Base-by-base conservation (phyloP, 2,888 invertebrate genomes). In the Petrophora chlorosata region DNA sequence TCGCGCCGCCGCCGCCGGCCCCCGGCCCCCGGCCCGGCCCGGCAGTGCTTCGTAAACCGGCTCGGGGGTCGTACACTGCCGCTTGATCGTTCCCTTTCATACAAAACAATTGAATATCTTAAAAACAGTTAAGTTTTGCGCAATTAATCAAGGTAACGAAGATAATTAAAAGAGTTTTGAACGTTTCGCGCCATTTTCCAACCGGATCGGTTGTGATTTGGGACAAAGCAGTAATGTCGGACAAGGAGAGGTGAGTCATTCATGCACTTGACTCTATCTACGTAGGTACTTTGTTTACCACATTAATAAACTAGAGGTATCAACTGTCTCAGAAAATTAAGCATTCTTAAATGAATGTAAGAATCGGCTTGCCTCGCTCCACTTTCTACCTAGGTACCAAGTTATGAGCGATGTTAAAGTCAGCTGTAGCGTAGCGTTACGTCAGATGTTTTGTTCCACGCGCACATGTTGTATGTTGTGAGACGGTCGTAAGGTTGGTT, bases 1-100 rank as follows among this genome's bases (percentile, higher is more conserved):
- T 16, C 55, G 59, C 40, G 5, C 30, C 3, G 35, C 40, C 51
- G 44, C 50, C 46, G 49, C 52, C 59, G 53, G 59, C 55, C 58
- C 55, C 61, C 61, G 46, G 29, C 49, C 52, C 56, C 59, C 55
- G 58, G 61, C 63, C 44, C 49, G n/a, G n/a, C 56, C 59, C 57
- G 63, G 61, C 76, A 75, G 76, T 77, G 57, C 63, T 59, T 59
- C 58, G 46, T 51, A 45, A 56, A 63, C 70, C 57, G 63, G 68
- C 69, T 29, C 26, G 15, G 33, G n/a, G 35, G 3, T 14, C 12
- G 8, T 9, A 38, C 38, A 35, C 34, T 9, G 28, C 32, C 5
- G n/a, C 25, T 45, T 33, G 29, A 40, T n/a, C n/a, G n/a, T 32
- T 32, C 10, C 5, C 15, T 26, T 22, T 14, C 7, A 1, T n/a